Evolutionary conservation across 2,113 vertebrate species (phyloP).

Genomic region (Alligator sinensis): DNA sequence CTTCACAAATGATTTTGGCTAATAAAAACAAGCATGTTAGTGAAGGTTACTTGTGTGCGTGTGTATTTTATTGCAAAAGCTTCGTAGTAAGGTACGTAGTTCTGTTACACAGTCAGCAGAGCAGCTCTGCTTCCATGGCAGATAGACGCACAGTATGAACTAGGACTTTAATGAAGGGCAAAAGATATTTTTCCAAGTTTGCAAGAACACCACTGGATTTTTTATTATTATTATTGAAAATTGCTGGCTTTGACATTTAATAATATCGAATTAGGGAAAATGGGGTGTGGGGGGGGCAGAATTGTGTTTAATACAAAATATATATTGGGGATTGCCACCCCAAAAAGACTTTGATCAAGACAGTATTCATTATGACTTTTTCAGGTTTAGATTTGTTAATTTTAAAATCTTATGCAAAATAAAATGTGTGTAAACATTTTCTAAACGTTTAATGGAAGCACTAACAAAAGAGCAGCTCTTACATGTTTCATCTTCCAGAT

Average conservation of each 20-base stretch:
- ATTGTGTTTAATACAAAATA: not conserved
- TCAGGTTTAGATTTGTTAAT: not conserved
- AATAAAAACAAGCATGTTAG: not conserved
- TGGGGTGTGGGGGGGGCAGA: not conserved
- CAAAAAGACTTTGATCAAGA: not conserved
- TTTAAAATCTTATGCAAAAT: not conserved
- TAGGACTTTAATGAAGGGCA: slow-evolving; percentile 19
- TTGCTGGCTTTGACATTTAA: not conserved
- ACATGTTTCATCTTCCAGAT: not conserved
- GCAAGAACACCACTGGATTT: not conserved
- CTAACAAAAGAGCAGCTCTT: not conserved
- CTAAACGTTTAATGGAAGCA: not conserved
- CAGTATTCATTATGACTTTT: not conserved
- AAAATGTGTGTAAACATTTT: not conserved
- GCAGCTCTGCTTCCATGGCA: slow-evolving; percentile 51
- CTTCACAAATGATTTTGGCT: not conserved
- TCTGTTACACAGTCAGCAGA: slow-evolving; percentile 41
- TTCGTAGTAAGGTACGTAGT: not conserved
- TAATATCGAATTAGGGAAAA: not conserved
- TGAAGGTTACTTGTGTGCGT: not conserved
- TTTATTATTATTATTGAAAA: slow-evolving; percentile 17
- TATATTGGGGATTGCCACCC: not conserved
- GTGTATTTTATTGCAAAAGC: slow-evolving; percentile 31
- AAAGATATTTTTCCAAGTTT: slow-evolving; percentile 1
- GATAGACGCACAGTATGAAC: slow-evolving; percentile 2